Conservation (phyloP, 2,888 invertebrate species). For the Gisinianus flammeolus region DNA sequence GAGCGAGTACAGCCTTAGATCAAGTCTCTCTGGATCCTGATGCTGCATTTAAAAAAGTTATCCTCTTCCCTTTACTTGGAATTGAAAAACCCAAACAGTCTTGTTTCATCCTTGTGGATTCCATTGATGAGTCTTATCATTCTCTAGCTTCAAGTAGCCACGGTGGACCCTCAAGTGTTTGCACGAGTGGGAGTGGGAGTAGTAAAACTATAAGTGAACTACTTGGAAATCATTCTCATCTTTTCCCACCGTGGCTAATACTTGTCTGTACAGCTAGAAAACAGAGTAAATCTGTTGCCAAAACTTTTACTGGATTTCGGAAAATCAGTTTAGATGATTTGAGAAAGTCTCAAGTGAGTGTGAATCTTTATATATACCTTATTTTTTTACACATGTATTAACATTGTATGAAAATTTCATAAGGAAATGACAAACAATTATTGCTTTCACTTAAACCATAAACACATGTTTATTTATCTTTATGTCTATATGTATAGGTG, state of each 20-base stretch:
- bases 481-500: conserved; percentile 65
- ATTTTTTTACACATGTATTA: background rate
- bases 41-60: conserved; percentile 85
- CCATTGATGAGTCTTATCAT: conserved; percentile 76
- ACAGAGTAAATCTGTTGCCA: conserved; percentile 78
- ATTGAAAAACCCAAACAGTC: conserved; percentile 82
- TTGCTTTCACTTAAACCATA: conserved; percentile 36
- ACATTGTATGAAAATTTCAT: background rate
- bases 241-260: conserved; percentile 86
- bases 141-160: conserved; percentile 35
- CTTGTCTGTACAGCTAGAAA: conserved; percentile 64
- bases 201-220: conserved; percentile 79
- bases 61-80: conserved; percentile 84
- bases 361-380: background rate
- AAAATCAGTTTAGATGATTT: conserved; percentile 92
- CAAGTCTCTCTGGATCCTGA: conserved; percentile 87
- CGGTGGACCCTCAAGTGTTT: conserved; percentile 3
- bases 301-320: conserved; percentile 78
- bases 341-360: conserved; percentile 72
- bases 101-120: conserved; percentile 86
- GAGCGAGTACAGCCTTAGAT: conserved; percentile 62
- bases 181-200: conserved; percentile 55
- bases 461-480: background rate
- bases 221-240: conserved; percentile 84
- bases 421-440: background rate